Evolutionary conservation across 2,888 invertebrate species (phyloP).

Genomic region (Gortyna flavago): DNA sequence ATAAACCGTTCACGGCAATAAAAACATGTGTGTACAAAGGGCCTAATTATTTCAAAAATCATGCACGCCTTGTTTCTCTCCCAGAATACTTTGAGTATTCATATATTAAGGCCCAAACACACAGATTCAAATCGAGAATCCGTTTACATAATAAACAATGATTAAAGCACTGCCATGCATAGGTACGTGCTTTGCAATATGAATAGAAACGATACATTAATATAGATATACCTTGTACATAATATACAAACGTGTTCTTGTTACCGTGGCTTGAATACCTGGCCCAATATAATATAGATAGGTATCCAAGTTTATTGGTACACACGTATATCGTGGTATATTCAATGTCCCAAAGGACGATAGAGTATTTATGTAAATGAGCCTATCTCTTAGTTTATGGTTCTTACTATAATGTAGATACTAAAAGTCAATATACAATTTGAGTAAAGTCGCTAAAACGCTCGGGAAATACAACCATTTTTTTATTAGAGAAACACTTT

Average conservation of each 20-base stretch:
- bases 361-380: conserved; percentile 27
- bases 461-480: neutral
- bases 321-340: conserved; percentile 17
- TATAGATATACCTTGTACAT: neutral
- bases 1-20: neutral
- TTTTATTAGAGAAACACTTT: neutral
- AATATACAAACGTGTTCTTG: conserved; percentile 20
- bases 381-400: conserved; percentile 15
- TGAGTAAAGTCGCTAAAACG: neutral
- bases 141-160: conserved; percentile 40
- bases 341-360: neutral
- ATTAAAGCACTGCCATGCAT: conserved; percentile 30
- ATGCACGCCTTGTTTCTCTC: neutral
- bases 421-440: neutral
- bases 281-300: conserved; percentile 7
- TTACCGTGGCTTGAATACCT: conserved; percentile 27
- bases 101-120: conserved; percentile 3
- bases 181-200: conserved; percentile 39
- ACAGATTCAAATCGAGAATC: conserved; percentile 29
- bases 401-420: neutral
- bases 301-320: conserved; percentile 14
- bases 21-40: neutral
- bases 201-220: conserved; percentile 21
- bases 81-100: neutral
- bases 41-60: neutral